Evolutionary conservation across 2,797 vertebrate species (phyloP).

Genomic region (Artibeus lituratus): DNA sequence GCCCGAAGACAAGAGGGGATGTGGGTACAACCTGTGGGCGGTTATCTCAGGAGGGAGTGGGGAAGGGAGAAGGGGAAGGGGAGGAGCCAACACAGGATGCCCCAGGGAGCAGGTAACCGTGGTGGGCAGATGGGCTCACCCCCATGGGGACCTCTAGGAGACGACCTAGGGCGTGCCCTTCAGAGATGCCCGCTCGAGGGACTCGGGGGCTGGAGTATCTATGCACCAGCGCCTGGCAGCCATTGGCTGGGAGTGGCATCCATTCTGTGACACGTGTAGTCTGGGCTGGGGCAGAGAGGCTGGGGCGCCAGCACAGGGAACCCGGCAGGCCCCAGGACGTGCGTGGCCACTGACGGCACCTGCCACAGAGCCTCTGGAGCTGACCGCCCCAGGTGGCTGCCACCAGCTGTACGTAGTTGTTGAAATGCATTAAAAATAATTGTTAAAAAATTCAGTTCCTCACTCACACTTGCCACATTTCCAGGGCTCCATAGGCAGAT

Average conservation of each 20-base stretch:
- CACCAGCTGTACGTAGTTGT: not conserved
- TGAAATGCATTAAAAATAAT: not conserved
- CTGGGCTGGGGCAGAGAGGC: not conserved
- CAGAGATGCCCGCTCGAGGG: not conserved
- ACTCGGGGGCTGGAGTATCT: no score
- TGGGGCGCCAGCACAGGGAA: not conserved
- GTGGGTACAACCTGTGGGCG: not conserved
- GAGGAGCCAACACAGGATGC: not conserved
- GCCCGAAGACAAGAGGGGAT: not conserved
- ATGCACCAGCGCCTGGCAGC: no score
- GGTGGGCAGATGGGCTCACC: not conserved
- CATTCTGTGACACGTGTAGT: not conserved
- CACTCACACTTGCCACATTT: not conserved
- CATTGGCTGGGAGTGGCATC: not conserved
- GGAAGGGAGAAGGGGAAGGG: no score
- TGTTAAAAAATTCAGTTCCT: not conserved
- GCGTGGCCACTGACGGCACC: rapidly evolving
- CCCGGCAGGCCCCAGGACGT: no score
- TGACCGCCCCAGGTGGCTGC: rapidly evolving
- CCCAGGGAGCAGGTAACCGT: not conserved
- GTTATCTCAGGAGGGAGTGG: not conserved
- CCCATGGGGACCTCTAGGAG: not conserved
- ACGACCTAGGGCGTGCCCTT: rapidly evolving
- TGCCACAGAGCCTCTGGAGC: not conserved
- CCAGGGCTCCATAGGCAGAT: not conserved